Percentiles rank a stretch among this genome's conserved stretches.
phyloP scores from a whole-genome alignment of 2,113 vertebrate species.

The Pygoscelis adeliae region DNA sequence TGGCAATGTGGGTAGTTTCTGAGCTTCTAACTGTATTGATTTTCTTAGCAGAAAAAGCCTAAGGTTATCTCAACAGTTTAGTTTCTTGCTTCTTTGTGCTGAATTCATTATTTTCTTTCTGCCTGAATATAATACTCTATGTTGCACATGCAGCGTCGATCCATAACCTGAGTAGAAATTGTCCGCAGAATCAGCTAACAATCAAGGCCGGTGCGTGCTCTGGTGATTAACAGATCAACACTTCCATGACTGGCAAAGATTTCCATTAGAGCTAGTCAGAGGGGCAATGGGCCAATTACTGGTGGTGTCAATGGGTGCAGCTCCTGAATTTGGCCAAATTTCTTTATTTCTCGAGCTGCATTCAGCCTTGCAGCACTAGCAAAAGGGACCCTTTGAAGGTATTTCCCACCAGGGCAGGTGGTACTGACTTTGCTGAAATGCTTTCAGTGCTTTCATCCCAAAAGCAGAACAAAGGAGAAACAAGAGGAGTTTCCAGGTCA shows the following conservation, averaged over 20 bases:
- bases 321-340: not conserved
- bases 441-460: not conserved
- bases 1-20: not conserved
- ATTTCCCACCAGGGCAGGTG: conserved; percentile 22
- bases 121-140: not conserved
- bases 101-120: conserved; percentile 52
- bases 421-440: conserved; percentile 36
- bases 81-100: conserved; percentile 26
- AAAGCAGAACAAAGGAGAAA: conserved; percentile 39
- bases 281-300: not conserved
- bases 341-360: not conserved
- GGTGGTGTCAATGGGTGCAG: not conserved
- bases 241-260: not conserved
- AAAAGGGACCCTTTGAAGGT: conserved; percentile 35
- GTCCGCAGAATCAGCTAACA: not conserved
- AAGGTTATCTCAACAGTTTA: conserved; percentile 62
- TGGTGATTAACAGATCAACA: not conserved
- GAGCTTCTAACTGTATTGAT: conserved; percentile 41
- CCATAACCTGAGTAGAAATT: not conserved
- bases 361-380: not conserved
- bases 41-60: conserved; percentile 48
- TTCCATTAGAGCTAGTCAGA: not conserved
- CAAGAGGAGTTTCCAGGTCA: conserved; percentile 39
- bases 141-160: not conserved
- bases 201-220: accelerated